Conservation (phyloP, 2,113 vertebrate genomes). For the Pleuronectes platessa region DNA sequence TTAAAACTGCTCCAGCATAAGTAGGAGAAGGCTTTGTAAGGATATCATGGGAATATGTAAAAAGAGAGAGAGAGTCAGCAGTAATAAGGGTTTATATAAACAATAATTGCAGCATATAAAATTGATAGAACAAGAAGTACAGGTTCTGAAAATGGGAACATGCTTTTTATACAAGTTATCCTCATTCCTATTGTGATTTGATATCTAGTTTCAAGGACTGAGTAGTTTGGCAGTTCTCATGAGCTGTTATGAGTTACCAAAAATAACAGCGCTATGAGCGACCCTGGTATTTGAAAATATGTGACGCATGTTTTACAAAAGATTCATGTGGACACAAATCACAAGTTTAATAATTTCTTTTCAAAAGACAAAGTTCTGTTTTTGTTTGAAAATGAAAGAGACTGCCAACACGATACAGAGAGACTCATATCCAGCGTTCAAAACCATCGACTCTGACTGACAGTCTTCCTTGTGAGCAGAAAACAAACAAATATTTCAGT, state of each 20-base stretch:
- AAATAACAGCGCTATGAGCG: conserved; percentile 8
- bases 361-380: conserved; percentile 18
- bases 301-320: conserved; percentile 7
- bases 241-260: conserved; percentile 4
- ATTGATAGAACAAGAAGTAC: too few species aligned
- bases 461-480: conserved; percentile 25
- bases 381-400: conserved; percentile 33
- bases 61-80: too few species aligned
- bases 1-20: neutral
- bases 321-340: conserved; percentile 19
- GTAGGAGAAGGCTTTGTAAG: neutral
- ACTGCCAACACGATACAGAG: conserved; percentile 21
- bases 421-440: conserved; percentile 32
- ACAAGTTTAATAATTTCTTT: conserved; percentile 27
- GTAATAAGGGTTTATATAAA: too few species aligned
- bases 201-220: neutral
- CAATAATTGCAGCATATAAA: too few species aligned
- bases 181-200: neutral
- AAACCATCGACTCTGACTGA: conserved; percentile 15
- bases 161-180: too few species aligned
- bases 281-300: conserved; percentile 14
- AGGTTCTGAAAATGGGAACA: too few species aligned
- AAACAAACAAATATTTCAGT: conserved; percentile 17
- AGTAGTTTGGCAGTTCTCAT: conserved; percentile 6
- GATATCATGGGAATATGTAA: too few species aligned